Evolutionary conservation across 2,113 vertebrate genomes (phyloP).

Genomic region (Hydrolagus affinis): DNA sequence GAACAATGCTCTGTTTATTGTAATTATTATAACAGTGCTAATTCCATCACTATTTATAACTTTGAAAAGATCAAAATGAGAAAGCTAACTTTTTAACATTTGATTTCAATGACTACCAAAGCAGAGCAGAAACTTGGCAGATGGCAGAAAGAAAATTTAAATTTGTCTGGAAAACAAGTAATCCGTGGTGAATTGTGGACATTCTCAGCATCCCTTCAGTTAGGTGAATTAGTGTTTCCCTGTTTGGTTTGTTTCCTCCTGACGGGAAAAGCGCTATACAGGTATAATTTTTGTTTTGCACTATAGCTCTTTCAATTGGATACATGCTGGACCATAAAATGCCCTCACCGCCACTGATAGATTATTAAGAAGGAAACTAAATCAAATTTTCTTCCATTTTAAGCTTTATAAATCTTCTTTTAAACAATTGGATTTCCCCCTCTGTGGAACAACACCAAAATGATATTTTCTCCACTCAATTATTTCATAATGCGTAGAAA

Average conservation of each 20-base stretch:
- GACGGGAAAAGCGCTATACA: too few relatives aligned
- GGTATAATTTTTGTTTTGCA: background rate
- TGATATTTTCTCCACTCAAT: too few relatives aligned
- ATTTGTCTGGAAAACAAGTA: background rate
- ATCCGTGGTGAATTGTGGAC: background rate
- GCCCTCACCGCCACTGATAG: too few relatives aligned
- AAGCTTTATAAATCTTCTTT: too few relatives aligned
- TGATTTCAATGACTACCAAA: background rate
- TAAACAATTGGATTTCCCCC: too few relatives aligned
- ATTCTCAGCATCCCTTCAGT: background rate
- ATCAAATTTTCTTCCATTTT: too few relatives aligned
- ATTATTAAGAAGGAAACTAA: too few relatives aligned
- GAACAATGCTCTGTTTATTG: too few relatives aligned
- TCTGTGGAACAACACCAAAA: too few relatives aligned
- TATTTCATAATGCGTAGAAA: too few relatives aligned
- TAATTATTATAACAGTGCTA: background rate
- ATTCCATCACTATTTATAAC: background rate
- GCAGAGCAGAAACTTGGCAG: background rate
- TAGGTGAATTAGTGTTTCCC: too few relatives aligned
- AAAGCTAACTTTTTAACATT: background rate
- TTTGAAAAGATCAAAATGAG: background rate
- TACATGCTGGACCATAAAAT: background rate
- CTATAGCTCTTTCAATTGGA: background rate
- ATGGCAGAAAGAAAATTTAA: background rate
- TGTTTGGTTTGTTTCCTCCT: too few relatives aligned